phyloP scores from a whole-genome alignment of 2,113 vertebrate genomes.

The Fukomys damarensis region DNA sequence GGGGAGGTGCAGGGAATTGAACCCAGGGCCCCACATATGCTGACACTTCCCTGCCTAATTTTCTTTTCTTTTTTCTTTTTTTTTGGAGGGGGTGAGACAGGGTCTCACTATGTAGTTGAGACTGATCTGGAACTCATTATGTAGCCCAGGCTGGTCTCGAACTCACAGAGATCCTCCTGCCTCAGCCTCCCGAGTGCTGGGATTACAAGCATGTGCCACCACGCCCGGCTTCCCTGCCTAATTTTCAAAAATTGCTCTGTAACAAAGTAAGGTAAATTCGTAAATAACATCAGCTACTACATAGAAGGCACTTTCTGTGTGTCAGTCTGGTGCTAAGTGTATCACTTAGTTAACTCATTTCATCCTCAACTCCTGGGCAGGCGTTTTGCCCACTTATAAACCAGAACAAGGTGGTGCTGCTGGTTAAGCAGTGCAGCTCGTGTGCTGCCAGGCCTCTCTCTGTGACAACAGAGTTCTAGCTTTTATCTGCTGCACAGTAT shows the following conservation, averaged over 20 bases:
- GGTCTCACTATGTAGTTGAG: too few relatives aligned
- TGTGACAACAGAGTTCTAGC: neutral
- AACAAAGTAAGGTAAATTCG: conserved; percentile 15
- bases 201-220: too few relatives aligned
- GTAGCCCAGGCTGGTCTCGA: too few relatives aligned
- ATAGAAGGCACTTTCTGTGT: neutral
- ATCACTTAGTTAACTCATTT: neutral
- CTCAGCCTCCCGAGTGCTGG: too few relatives aligned
- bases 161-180: too few relatives aligned
- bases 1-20: neutral
- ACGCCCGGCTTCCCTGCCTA: too few relatives aligned
- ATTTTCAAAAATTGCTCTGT: neutral
- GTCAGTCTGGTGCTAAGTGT: neutral
- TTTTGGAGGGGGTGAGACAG: too few relatives aligned
- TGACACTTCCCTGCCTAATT: too few relatives aligned
- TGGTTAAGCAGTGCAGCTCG: too few relatives aligned
- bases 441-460: accelerated
- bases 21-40: neutral
- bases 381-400: neutral
- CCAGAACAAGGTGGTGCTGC: neutral
- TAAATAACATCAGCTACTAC: neutral
- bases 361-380: neutral
- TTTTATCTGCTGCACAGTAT: neutral
- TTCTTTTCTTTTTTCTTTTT: too few relatives aligned
- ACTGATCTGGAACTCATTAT: too few relatives aligned